phyloP scores from a whole-genome alignment of 2,888 invertebrate species.

The Habrosyne pyritoides region DNA sequence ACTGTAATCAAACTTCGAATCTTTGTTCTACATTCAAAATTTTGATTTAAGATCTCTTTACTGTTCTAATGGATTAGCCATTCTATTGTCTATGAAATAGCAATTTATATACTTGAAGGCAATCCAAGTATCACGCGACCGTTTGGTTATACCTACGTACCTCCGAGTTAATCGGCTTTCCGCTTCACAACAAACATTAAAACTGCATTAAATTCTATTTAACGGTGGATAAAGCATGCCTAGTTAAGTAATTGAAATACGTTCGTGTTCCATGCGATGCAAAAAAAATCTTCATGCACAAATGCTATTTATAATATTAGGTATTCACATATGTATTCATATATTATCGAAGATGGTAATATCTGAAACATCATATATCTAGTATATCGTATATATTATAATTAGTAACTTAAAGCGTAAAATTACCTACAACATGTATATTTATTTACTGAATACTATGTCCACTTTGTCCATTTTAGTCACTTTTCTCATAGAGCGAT shows the following conservation, averaged over 20 bases:
- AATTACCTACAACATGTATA: no score
- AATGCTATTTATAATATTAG: no score
- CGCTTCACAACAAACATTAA: slow-evolving; percentile 71
- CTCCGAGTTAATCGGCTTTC: slow-evolving; percentile 59
- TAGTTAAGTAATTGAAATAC: slow-evolving; percentile 67
- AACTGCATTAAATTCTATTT: slow-evolving; percentile 77
- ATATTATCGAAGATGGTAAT: neutral
- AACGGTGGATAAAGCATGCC: slow-evolving; percentile 59
- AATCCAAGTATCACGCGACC: slow-evolving; percentile 55
- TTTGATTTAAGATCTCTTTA: slow-evolving; percentile 51
- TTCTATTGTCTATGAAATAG: slow-evolving; percentile 58
- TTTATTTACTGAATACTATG: neutral
- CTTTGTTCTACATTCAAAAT: slow-evolving; percentile 56
- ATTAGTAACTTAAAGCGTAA: no score
- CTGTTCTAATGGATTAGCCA: slow-evolving; percentile 45
- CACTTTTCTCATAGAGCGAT: neutral
- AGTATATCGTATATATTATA: no score
- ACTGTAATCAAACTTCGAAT: slow-evolving; percentile 37
- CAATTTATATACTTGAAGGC: slow-evolving; percentile 62
- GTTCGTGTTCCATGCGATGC: slow-evolving; percentile 56
- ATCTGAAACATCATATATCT: neutral
- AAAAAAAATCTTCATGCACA: slow-evolving; percentile 46
- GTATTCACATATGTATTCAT: no score
- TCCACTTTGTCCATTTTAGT: neutral
- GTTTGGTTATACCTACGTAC: slow-evolving; percentile 49